phyloP scores from a whole-genome alignment of 2,888 invertebrate genomes.

The Enoplolaimus lenunculus region DNA sequence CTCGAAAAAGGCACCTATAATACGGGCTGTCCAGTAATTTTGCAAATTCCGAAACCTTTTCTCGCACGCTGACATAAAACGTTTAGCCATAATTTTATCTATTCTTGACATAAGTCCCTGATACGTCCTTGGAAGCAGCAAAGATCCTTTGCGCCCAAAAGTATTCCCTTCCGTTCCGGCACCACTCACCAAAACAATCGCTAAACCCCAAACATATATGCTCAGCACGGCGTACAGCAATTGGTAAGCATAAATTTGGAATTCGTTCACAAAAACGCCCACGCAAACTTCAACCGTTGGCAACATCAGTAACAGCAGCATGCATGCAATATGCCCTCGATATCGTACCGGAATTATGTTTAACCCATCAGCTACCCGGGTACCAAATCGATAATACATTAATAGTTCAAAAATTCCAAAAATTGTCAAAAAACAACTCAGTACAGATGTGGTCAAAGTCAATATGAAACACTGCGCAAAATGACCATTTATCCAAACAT shows the following conservation, averaged over 20 bases:
- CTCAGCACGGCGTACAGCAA: neutral
- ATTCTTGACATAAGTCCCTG: no score
- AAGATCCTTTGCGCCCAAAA: no score
- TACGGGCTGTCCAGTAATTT: no score
- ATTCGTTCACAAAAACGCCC: neutral
- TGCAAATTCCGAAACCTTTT: no score
- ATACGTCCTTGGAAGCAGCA: no score
- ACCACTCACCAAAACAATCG: conserved; percentile 9
- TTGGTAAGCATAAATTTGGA: conserved; percentile 9
- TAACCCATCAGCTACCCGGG: conserved; percentile 1
- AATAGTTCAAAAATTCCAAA: conserved; percentile 19
- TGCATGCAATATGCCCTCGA: neutral
- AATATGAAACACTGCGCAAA: conserved; percentile 22
- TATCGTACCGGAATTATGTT: neutral
- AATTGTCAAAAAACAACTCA: conserved; percentile 1
- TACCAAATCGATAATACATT: conserved; percentile 19
- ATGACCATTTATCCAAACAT: conserved; percentile 16
- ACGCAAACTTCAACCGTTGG: neutral
- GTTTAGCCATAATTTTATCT: no score
- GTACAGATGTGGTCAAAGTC: conserved; percentile 13
- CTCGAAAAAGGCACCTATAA: no score
- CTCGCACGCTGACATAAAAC: no score
- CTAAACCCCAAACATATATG: conserved; percentile 5
- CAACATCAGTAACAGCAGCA: neutral
- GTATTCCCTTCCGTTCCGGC: no score